These are phyloP conservation scores for Typhlichthys eigenmanni DNA, from an alignment of 2,797 vertebrate genomes.

Conservation along the genomic window DNA sequence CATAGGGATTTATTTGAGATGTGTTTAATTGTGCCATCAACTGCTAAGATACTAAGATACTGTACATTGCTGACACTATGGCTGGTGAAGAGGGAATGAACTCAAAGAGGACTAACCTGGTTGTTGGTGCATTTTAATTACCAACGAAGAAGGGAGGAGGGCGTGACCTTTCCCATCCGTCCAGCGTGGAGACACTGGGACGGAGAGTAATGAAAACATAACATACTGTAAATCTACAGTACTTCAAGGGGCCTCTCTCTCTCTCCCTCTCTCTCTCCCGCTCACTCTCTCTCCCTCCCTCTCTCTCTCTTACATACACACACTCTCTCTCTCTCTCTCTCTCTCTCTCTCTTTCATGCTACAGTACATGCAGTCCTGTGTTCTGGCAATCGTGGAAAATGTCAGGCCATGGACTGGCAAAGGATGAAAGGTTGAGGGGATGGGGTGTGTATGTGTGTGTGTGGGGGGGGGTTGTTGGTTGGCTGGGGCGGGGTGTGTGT, in stretches of 20 bases:
- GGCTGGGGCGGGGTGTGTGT: neutral
- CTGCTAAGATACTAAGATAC: no score
- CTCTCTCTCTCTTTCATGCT: conserved; percentile 2
- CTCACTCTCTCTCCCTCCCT: neutral
- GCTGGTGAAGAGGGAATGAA: neutral
- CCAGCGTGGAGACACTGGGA: conserved; percentile 37
- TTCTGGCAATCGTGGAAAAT: conserved; percentile 60
- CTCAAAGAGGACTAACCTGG: neutral
- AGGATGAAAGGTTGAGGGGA: conserved; percentile 61
- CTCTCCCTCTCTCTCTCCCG: neutral
- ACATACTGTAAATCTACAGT: conserved; percentile 40
- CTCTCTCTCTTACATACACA: neutral
- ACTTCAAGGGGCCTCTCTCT: conserved; percentile 31
- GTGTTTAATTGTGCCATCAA: no score
- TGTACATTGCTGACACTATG: neutral
- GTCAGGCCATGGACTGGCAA: conserved; percentile 64
- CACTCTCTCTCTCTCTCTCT: neutral
- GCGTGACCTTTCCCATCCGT: conserved; percentile 46
- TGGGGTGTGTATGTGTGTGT: conserved; percentile 11
- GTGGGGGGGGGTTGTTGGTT: neutral
- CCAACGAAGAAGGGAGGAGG: conserved; percentile 10
- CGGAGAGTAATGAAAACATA: conserved; percentile 18
- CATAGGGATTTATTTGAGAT: no score
- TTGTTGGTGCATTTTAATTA: neutral
- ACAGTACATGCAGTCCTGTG: conserved; percentile 43